Conservation (phyloP, 2,888 invertebrate species). For the Mellilla xanthometata region DNA sequence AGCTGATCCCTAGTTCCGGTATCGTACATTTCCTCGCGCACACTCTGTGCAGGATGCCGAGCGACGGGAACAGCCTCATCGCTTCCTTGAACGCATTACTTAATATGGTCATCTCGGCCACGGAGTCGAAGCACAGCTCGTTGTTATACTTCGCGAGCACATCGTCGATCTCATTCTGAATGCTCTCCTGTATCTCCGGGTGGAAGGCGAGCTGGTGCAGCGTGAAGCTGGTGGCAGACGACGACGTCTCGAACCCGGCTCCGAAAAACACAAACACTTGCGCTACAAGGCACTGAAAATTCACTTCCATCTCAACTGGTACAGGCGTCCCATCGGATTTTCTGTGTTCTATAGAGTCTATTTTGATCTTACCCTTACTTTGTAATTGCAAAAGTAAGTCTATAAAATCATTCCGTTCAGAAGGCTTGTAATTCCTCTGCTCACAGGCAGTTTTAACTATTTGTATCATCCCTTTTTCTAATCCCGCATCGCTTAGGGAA, state of each 20-base stretch:
- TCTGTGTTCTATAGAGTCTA: slow-evolving; percentile 53
- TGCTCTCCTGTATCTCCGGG: slow-evolving; percentile 55
- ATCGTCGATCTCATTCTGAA: slow-evolving; percentile 59
- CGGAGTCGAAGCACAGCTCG: slow-evolving; percentile 56
- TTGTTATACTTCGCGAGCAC: slow-evolving; percentile 51
- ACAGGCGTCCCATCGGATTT: slow-evolving; percentile 48
- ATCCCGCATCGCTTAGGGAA: slow-evolving; percentile 25
- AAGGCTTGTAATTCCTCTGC: slow-evolving; percentile 53
- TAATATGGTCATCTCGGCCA: slow-evolving; percentile 50
- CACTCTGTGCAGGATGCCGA: slow-evolving; percentile 49
- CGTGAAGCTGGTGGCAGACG: slow-evolving; percentile 61
- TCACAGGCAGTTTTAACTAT: slow-evolving; percentile 46
- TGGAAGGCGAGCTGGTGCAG: slow-evolving; percentile 63
- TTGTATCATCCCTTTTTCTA: slow-evolving; percentile 34
- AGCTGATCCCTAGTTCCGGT: slow-evolving; percentile 44
- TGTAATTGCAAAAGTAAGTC: slow-evolving; percentile 51
- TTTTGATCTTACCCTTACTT: slow-evolving; percentile 49
- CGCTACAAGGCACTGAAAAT: slow-evolving; percentile 44
- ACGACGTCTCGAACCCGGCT: slow-evolving; percentile 75
- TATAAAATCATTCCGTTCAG: slow-evolving; percentile 53
- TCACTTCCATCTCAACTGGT: slow-evolving; percentile 49
- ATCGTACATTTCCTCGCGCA: slow-evolving; percentile 49
- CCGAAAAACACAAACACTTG: slow-evolving; percentile 63
- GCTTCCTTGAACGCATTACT: slow-evolving; percentile 56
- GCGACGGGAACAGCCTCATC: slow-evolving; percentile 53